These are phyloP conservation scores for Sinocyclocheilus anophthalmus DNA, from an alignment of 2,113 vertebrate species.

Conservation along the genomic window DNA sequence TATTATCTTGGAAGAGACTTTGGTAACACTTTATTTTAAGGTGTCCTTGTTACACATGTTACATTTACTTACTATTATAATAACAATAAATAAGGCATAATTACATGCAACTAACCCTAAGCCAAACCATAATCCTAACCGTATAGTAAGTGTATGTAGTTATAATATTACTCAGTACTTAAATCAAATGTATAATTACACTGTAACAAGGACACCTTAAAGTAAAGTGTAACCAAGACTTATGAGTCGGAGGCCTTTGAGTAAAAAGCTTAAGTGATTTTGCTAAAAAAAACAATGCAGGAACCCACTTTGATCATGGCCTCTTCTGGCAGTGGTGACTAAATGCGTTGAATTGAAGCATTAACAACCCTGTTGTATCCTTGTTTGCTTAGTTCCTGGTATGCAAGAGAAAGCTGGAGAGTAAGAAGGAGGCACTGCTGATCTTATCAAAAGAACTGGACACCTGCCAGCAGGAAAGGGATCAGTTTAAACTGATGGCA, in stretches of 20 bases:
- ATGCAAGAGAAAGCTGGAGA: conserved; percentile 93
- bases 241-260: no score
- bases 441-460: conserved; percentile 98
- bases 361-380: conserved; percentile 27
- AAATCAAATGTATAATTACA: no score
- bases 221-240: no score
- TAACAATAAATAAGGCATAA: no score
- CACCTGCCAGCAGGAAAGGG: conserved; percentile 93
- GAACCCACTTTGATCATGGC: not conserved
- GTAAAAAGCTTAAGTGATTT: not conserved
- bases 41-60: no score
- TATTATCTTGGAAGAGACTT: not conserved
- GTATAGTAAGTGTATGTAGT: no score
- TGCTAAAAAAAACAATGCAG: not conserved
- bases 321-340: not conserved
- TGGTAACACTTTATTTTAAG: no score
- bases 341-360: not conserved
- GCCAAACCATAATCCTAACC: no score
- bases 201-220: no score
- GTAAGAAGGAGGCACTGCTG: conserved; percentile 94
- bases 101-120: no score
- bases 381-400: conserved; percentile 65
- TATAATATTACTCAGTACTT: no score
- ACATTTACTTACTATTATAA: no score
- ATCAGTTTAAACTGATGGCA: conserved; percentile 97